Evolutionary conservation across 2,113 vertebrate genomes (phyloP).

Genomic region (Elephas maximus): DNA sequence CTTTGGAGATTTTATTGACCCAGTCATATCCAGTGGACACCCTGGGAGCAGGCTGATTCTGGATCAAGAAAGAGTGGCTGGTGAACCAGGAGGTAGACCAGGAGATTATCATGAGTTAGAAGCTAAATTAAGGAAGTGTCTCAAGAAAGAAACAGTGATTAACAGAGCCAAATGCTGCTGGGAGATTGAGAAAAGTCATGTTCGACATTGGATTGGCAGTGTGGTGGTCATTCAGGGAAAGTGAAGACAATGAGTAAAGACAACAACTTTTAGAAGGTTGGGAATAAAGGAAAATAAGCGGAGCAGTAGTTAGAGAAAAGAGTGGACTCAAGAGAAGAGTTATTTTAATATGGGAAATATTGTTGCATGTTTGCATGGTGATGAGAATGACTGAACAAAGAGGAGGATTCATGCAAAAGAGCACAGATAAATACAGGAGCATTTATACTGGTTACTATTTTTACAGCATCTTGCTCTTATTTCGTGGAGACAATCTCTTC

Average conservation of each 20-base stretch:
- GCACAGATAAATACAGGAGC: not conserved
- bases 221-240: not conserved
- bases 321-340: not conserved
- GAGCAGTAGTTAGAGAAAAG: not conserved
- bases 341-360: slow-evolving; percentile 4
- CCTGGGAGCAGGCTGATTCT: not conserved
- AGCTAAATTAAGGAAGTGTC: not conserved
- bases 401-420: not conserved
- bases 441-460: not conserved
- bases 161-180: not conserved
- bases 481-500: too few relatives aligned
- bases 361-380: too few relatives aligned
- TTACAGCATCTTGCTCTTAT: too few relatives aligned
- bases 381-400: not conserved
- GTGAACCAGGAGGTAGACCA: not conserved
- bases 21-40: not conserved
- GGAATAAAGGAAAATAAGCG: not conserved
- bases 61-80: not conserved
- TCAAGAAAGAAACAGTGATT: not conserved
- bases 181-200: not conserved
- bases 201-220: not conserved
- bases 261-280: not conserved
- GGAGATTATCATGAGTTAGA: not conserved
- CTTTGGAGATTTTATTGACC: not conserved
- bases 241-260: not conserved